These are phyloP conservation scores for Xenentodon cancila DNA, from an alignment of 2,797 vertebrate genomes.

Conservation along the genomic window DNA sequence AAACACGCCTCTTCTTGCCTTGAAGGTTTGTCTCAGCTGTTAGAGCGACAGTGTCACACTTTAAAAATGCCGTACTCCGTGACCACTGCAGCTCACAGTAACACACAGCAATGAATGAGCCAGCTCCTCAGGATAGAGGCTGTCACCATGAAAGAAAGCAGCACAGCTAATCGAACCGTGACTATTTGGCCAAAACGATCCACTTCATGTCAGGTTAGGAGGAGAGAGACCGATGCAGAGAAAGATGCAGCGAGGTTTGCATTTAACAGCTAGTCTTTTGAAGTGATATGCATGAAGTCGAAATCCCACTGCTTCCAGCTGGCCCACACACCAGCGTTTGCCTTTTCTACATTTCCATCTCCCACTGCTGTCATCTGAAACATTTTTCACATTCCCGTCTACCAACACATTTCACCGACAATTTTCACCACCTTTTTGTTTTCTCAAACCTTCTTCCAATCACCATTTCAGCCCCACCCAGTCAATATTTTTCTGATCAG, in stretches of 20 bases:
- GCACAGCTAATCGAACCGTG: conserved; percentile 44
- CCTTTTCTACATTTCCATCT: conserved; percentile 29
- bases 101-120: conserved; percentile 21
- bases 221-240: conserved; percentile 33
- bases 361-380: conserved; percentile 32
- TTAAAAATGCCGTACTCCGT: conserved; percentile 3
- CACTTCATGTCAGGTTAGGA: conserved; percentile 49
- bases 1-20: not conserved
- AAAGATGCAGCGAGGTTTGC: conserved; percentile 26
- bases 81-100: conserved; percentile 21
- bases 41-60: conserved; percentile 28
- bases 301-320: conserved; percentile 47
- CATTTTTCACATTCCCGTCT: conserved; percentile 16
- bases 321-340: conserved; percentile 25
- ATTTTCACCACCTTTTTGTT: conserved; percentile 26
- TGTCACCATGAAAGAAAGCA: conserved; percentile 43
- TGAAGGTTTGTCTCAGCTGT: conserved; percentile 11
- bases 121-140: conserved; percentile 30
- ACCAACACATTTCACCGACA: not conserved
- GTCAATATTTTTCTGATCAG: conserved; percentile 48
- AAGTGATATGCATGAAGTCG: conserved; percentile 52
- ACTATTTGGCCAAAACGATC: conserved; percentile 56
- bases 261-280: conserved; percentile 43
- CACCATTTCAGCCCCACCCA: conserved; percentile 15
- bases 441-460: conserved; percentile 31